Conservation (phyloP, 2,797 vertebrate species). For the Okamejei kenojei region DNA sequence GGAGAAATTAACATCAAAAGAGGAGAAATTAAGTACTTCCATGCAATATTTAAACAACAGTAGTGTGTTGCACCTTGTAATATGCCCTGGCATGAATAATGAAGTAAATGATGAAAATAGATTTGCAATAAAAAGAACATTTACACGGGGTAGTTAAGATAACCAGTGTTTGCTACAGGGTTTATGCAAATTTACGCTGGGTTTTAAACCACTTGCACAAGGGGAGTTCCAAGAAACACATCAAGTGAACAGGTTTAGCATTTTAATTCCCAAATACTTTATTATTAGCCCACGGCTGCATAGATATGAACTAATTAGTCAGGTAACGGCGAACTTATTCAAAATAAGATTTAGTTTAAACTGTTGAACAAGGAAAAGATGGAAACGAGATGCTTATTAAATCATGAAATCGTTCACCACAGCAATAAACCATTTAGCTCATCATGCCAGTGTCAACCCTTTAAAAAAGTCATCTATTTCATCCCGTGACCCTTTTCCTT, state of each 20-base stretch:
- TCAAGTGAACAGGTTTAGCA: conserved; percentile 11
- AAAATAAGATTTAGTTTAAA: background rate
- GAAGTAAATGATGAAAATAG: background rate
- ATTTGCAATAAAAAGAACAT: background rate
- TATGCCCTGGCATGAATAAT: background rate
- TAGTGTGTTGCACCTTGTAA: background rate
- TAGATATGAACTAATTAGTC: conserved; percentile 22
- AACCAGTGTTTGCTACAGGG: background rate
- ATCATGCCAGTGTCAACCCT: background rate
- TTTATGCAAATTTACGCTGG: background rate
- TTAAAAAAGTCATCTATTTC: background rate
- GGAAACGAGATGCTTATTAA: background rate
- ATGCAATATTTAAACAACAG: background rate
- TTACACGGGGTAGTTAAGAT: background rate
- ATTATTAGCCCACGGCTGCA: background rate
- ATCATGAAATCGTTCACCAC: background rate
- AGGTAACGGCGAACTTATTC: background rate
- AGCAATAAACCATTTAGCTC: background rate
- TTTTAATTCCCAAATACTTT: background rate
- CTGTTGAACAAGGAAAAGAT: background rate
- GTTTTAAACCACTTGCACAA: background rate
- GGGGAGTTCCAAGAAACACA: background rate
- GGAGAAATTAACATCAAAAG: background rate
- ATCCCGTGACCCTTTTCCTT: background rate
- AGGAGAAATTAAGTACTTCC: background rate